Evolutionary conservation across 2,113 vertebrate genomes (phyloP), one percentile per base, ranked within the genome.

Genomic region (Chaetorhynchus papuensis): DNA sequence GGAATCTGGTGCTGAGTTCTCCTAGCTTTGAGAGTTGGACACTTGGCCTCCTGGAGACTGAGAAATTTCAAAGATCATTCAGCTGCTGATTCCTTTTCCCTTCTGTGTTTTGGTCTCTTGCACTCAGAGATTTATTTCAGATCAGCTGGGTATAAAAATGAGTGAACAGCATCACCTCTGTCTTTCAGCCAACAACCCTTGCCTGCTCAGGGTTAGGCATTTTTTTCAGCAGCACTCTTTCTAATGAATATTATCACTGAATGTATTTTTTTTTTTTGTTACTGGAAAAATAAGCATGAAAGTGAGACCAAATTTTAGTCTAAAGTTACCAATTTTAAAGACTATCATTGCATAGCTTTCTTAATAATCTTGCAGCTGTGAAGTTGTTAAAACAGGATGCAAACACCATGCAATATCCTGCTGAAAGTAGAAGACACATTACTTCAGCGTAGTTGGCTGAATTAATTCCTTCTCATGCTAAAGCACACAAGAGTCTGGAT

Each of bases 381-480:
- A 93, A 63, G 31, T 68, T 96, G 35, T 94, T 93, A 63, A 92
- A 80, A 77, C 24, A 72, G 72, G 83, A 76, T 89, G 42, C 21
- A 90, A 59, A 61, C 30, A 26, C 47, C 10, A 16, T 61, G 61
- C 18, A 75, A 44, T 82, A 61, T 84, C 9, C 13, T 79, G 68
- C 74, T 94, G 60, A 80, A 87, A 50, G 70, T 18, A 33, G 56
- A 84, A 88, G 90, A 77, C 63, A 23, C 19, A 54, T 39, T 59
- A 61, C 68, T 90, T 95, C 59, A 35, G n/a, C 74, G 20, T 15
- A 61, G 33, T 39, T 85, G 60, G 53, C 45, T n/a, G 23, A 93
- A 68, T 75, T 44, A 75, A 93, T 94, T 96, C 52, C 42, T 95
- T 81, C 57, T 82, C 64, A 42, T 71, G 59, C 41, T 94, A 86